These are phyloP conservation scores for Galerucella pusilla DNA, from an alignment of 2,888 invertebrate genomes.

Conservation along the genomic window DNA sequence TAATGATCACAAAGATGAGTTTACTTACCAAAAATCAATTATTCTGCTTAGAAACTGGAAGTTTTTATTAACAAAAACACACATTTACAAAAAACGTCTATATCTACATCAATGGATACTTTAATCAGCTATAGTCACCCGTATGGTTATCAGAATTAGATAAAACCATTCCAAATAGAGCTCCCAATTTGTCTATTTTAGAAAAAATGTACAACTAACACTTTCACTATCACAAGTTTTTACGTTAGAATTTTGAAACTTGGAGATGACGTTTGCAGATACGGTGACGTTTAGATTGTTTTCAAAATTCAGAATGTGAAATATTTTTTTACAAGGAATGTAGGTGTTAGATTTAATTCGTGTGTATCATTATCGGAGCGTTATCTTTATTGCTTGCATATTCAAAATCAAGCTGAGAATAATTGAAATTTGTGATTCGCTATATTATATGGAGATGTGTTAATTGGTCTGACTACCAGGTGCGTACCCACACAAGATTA, in stretches of 20 bases:
- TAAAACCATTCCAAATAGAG: background rate
- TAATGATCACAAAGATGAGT: no score
- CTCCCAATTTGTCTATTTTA: conserved; percentile 3
- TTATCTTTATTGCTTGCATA: conserved; percentile 18
- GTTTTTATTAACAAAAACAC: background rate
- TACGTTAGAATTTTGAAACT: background rate
- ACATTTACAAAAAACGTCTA: background rate
- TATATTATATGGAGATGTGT: background rate
- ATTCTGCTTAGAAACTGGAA: background rate
- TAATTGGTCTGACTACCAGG: conserved; percentile 12
- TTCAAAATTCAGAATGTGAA: conserved; percentile 9
- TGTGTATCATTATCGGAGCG: conserved; percentile 10
- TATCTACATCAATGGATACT: background rate
- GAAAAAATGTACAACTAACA: conserved; percentile 2
- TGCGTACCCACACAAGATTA: background rate
- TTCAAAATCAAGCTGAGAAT: conserved; percentile 1
- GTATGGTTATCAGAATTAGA: conserved; percentile 25
- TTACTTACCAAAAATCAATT: background rate
- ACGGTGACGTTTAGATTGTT: conserved; percentile 4
- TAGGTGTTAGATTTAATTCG: background rate
- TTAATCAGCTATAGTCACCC: conserved; percentile 11
- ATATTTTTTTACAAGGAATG: background rate
- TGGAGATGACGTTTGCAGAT: background rate
- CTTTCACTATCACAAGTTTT: conserved; percentile 6
- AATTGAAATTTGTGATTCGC: conserved; percentile 18